These are phyloP conservation scores for Haliclystus octoradiatus DNA, from an alignment of 30 jellyfish, hydroid and myxozoan genomes.

Conservation along the genomic window DNA sequence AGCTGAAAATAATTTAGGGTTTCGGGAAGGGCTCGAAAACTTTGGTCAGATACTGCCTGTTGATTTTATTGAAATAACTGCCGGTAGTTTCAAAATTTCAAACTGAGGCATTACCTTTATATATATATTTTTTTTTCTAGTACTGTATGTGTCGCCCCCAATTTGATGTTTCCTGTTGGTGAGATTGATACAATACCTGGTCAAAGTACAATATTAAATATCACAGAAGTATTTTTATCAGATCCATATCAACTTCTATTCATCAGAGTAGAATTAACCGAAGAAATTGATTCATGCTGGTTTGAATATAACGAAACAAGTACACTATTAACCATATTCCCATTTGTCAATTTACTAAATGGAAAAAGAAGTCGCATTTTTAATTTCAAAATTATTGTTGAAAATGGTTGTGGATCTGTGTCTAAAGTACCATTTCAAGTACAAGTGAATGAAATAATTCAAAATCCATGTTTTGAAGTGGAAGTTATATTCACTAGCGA, in stretches of 20 bases:
- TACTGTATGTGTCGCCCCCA: background rate
- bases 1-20: background rate
- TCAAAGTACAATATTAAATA: too few relatives aligned
- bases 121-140: too few relatives aligned
- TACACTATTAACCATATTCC: background rate
- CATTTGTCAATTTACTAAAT: background rate
- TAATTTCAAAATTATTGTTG: background rate
- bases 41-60: background rate
- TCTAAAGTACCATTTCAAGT: background rate
- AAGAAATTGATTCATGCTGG: background rate
- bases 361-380: background rate
- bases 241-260: background rate
- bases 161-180: background rate
- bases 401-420: background rate
- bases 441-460: background rate
- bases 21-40: background rate
- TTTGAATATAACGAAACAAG: background rate
- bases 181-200: background rate
- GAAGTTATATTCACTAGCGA: background rate
- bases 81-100: background rate
- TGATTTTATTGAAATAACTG: background rate
- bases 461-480: background rate
- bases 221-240: background rate
- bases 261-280: background rate
- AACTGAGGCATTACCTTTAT: background rate